Evolutionary conservation across 2,113 vertebrate genomes (phyloP).

Genomic region (Pampusana beccarii): DNA sequence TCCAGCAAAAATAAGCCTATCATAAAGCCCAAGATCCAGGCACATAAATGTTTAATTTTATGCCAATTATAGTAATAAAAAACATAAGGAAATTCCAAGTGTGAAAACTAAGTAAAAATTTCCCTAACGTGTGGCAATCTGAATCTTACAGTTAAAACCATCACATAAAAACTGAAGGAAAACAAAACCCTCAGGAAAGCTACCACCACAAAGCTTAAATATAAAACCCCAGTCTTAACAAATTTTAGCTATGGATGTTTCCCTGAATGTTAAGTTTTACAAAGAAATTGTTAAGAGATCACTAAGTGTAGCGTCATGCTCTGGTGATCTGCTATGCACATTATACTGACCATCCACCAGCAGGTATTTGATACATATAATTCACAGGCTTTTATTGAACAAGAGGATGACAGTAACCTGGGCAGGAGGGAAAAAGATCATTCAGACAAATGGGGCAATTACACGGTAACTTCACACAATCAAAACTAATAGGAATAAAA

Average conservation of each 20-base stretch:
- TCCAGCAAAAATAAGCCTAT: background rate
- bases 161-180: background rate
- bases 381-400: background rate
- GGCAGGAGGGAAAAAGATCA: constrained; percentile 19
- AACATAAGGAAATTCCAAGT: background rate
- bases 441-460: constrained; percentile 58
- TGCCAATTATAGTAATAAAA: background rate
- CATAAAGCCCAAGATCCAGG: background rate
- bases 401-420: constrained; percentile 14
- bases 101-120: background rate
- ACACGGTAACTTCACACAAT: constrained; percentile 50
- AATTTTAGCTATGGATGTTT: background rate
- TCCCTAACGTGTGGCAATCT: background rate
- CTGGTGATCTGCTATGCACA: background rate
- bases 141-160: background rate
- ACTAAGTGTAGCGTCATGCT: background rate
- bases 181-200: background rate
- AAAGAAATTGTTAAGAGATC: background rate
- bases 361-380: background rate
- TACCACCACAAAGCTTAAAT: background rate
- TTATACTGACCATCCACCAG: background rate
- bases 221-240: background rate
- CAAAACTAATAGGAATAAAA: constrained; percentile 56
- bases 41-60: background rate
- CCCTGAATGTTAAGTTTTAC: background rate